Evolutionary conservation across 35 echinoderm and acorn worm species (phyloP).

Genomic region (Heliocidaris erythrogramma): DNA sequence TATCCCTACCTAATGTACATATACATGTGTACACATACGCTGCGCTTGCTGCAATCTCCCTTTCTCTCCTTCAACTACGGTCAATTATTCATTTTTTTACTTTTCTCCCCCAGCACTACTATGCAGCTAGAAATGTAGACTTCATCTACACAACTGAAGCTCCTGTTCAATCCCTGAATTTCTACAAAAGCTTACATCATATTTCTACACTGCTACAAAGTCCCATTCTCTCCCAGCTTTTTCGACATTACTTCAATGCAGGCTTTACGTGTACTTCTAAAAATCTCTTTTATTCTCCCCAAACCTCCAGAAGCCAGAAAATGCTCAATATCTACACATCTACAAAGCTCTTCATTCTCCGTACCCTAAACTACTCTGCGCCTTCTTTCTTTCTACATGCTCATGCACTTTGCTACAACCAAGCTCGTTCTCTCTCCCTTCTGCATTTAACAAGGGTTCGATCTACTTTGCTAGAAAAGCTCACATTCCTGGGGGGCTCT

Average conservation of each 20-base stretch:
- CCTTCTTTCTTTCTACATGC: neutral
- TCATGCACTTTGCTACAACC: neutral
- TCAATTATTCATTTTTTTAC: neutral
- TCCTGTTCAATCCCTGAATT: neutral
- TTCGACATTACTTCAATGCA: neutral
- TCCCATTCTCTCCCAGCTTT: neutral
- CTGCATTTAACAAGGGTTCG: neutral
- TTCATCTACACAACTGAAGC: neutral
- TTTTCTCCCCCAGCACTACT: neutral
- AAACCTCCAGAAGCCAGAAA: neutral
- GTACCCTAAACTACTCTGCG: neutral
- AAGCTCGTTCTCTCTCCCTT: neutral
- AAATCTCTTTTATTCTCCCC: neutral
- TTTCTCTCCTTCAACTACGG: neutral
- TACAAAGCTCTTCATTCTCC: neutral
- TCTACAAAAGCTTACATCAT: neutral
- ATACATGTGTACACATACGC: too few relatives aligned
- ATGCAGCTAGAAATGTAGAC: neutral
- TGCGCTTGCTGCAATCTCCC: neutral
- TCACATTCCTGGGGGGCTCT: neutral
- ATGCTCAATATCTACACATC: neutral
- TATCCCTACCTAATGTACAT: neutral
- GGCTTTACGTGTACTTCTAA: neutral
- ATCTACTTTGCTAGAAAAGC: neutral
- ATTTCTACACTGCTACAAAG: neutral